These are phyloP conservation scores for Cancer borealis DNA, from an alignment of 2,888 invertebrate species.

Conservation along the genomic window DNA sequence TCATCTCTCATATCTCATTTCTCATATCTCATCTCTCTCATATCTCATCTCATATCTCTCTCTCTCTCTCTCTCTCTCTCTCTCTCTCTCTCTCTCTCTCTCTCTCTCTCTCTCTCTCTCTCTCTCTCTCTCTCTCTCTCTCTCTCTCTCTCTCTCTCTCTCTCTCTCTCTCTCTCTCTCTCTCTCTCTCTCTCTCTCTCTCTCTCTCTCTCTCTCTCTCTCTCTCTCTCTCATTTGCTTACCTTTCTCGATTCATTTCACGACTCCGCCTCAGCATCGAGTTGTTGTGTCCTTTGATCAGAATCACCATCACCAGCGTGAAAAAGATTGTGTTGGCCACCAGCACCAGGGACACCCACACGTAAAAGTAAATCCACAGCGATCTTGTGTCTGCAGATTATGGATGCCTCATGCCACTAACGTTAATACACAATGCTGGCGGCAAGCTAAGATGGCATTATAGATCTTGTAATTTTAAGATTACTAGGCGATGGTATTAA, in stretches of 20 bases:
- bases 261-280: not conserved
- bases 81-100: too few species aligned
- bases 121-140: not conserved
- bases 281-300: not conserved
- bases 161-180: too few species aligned
- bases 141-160: conserved; percentile 24
- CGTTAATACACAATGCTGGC: not conserved
- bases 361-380: conserved; percentile 22
- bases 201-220: too few species aligned
- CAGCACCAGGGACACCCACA: conserved; percentile 4
- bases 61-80: too few species aligned
- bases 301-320: conserved; percentile 31
- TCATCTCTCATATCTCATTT: not conserved
- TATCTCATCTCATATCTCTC: not conserved
- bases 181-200: too few species aligned
- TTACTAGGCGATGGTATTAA: not conserved
- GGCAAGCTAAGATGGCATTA: not conserved
- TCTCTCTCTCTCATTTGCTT: too few species aligned
- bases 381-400: not conserved
- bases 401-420: not conserved
- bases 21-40: not conserved
- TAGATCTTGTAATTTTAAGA: not conserved
- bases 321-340: conserved; percentile 35
- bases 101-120: too few species aligned
- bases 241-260: conserved; percentile 42